Evolutionary conservation across 1,140 invertebrate species (phyloP), one percentile per base, ranked within the genome.

Genomic region (Lepidurus arcticus): DNA sequence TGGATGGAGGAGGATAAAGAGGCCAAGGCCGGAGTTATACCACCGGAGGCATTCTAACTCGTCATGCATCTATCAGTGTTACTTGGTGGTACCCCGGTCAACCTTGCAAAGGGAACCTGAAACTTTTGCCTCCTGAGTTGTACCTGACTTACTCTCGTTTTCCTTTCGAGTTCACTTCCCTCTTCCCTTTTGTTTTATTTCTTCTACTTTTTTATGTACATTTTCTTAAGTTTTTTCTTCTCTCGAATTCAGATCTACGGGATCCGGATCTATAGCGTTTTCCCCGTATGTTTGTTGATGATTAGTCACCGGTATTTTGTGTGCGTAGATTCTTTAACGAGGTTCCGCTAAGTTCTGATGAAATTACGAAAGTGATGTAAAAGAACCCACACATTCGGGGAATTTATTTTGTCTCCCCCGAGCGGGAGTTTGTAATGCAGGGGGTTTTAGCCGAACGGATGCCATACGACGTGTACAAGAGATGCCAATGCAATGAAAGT

Each of bases 161-260:
- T 65, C 53, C 53, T n/a, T 65, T 65, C 21, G 16, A 16, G 53
- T 65, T 65, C n/a, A 65, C 53, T 65, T 65, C 53, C 53, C 21
- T 65, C 21, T 47, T 16, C 45, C 45, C 45, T 16, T 11, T 3
- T 47, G 4, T 65, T 13, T 65, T 34, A 34, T 34, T 2, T 34
- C 3, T 34, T 34, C 34, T 26, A 26, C 26, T 26, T 47, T 65
- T 65, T 4, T 65, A 21, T 3, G 53, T 34, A 34, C 0, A 34
- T 34, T 34, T 34, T 34, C 34, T 34, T 34, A 3, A 34, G 34
- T 34, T 34, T 34, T 1, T 34, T 34, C n/a, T 34, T 34, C 4
- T 34, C 34, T 34, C 34, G 3, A 34, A 34, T 34, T 4, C 34
- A 34, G 34, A 34, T 34, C 34, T 34, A 34, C 34, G 34, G 34